A percentile compares a stretch with the other conserved stretches of the same genome.
Conservation (phyloP, 37 sponge, comb jelly and placozoan genomes). For the Agelas oroides region DNA sequence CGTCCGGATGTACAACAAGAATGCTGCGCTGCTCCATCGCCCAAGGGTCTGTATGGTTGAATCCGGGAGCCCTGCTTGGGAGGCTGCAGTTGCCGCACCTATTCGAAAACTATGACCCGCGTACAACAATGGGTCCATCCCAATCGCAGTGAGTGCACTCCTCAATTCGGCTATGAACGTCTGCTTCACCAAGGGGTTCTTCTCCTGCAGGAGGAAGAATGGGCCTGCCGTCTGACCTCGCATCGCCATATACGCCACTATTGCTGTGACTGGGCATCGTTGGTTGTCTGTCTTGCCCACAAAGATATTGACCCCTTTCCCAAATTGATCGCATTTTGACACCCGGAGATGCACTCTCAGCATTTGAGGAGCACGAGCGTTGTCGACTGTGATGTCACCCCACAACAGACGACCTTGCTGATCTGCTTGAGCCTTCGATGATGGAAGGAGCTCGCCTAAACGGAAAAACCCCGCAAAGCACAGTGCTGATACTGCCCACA, state of each 20-base stretch:
- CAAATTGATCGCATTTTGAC: neutral
- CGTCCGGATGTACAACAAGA: too few relatives aligned
- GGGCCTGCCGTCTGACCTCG: neutral
- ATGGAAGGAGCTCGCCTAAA: constrained; percentile 21
- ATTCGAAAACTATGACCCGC: too few relatives aligned
- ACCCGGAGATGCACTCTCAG: neutral
- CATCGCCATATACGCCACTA: neutral
- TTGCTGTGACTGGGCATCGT: neutral
- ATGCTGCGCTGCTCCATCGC: too few relatives aligned
- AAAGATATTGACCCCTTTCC: too few relatives aligned
- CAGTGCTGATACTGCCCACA: constrained; percentile 19
- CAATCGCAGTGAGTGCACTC: neutral
- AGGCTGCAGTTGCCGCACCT: too few relatives aligned
- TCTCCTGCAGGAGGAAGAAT: neutral
- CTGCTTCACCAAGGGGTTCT: neutral
- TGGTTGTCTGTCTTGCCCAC: neutral
- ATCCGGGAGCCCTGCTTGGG: too few relatives aligned
- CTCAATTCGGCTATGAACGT: neutral
- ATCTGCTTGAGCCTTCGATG: neutral
- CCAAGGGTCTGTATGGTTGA: too few relatives aligned
- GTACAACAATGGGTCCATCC: neutral
- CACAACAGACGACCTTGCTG: neutral
- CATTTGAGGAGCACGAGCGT: neutral
- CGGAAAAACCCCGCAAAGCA: constrained; percentile 41
- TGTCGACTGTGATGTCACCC: constrained; percentile 12